phyloP scores from a whole-genome alignment of 2,113 vertebrate species.

The Syngnathus typhle region DNA sequence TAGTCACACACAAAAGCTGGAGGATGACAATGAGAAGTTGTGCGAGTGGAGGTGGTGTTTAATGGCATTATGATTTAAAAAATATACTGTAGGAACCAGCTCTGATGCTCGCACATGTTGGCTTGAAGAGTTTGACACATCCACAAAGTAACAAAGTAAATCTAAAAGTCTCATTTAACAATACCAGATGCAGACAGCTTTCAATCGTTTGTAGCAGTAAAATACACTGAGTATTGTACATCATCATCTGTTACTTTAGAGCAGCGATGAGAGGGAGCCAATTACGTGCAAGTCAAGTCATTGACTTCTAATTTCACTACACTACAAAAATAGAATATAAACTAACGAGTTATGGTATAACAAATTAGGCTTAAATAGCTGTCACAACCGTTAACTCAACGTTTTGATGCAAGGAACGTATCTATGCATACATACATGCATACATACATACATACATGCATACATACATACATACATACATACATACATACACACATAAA shows the following conservation, averaged over 20 bases:
- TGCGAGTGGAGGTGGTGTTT: conserved; percentile 17
- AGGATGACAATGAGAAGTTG: conserved; percentile 21
- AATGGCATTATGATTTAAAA: conserved; percentile 8
- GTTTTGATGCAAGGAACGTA: background rate
- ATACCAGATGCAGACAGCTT: conserved; percentile 3
- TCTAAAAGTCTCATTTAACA: conserved; percentile 41
- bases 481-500: conserved; percentile 34
- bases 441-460: background rate
- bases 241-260: background rate
- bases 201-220: background rate
- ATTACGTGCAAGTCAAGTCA: background rate
- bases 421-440: too few relatives aligned
- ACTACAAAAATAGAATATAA: background rate
- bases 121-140: conserved; percentile 26
- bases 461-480: too few relatives aligned
- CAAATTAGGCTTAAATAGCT: background rate
- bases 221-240: conserved; percentile 23
- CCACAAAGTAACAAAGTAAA: conserved; percentile 39
- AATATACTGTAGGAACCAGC: conserved; percentile 14
- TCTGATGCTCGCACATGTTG: conserved; percentile 16
- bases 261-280: background rate
- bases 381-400: background rate
- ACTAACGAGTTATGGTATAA: background rate
- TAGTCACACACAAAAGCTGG: conserved; percentile 18
- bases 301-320: background rate